phyloP scores from a whole-genome alignment of 2,888 invertebrate species.

The Acrocera orbiculus region DNA sequence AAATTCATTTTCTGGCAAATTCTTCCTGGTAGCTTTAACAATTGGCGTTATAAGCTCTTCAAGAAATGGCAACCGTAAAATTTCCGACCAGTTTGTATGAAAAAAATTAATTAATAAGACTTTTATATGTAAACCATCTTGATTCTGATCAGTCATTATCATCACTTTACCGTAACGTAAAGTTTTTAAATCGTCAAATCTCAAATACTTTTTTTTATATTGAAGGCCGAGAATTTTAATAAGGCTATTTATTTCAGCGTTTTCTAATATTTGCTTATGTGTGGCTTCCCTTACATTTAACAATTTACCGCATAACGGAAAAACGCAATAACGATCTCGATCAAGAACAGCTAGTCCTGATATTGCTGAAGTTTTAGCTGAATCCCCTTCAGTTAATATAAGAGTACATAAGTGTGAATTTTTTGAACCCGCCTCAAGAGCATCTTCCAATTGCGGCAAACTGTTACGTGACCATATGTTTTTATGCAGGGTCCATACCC shows the following conservation, averaged over 20 bases:
- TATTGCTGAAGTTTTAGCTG: conserved; percentile 94
- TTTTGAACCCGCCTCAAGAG: conserved; percentile 87
- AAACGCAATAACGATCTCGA: conserved; percentile 88
- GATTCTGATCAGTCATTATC: conserved; percentile 99
- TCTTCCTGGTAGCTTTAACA: conserved; percentile 85
- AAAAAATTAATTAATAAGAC: conserved; percentile 96
- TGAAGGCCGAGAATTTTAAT: conserved; percentile 93
- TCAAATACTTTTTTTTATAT: conserved; percentile 86
- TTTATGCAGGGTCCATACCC: no score
- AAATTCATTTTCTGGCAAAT: conserved; percentile 52
- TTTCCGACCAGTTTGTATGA: conserved; percentile 94
- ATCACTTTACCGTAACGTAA: conserved; percentile 90
- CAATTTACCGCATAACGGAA: conserved; percentile 90
- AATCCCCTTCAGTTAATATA: conserved; percentile 99
- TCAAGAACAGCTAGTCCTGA: conserved; percentile 90
- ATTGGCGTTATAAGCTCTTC: conserved; percentile 99
- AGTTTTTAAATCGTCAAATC: conserved; percentile 68
- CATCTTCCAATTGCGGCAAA: conserved; percentile 93
- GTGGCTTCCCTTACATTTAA: conserved; percentile 95
- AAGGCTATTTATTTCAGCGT: conserved; percentile 90
- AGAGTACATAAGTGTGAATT: conserved; percentile 82
- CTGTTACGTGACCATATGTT: no score
- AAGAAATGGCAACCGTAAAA: conserved; percentile 76
- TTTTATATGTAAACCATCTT: conserved; percentile 98
- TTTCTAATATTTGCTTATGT: conserved; percentile 91